phyloP scores from a whole-genome alignment of 1,140 invertebrate genomes.

The Cecropterus lyciades region DNA sequence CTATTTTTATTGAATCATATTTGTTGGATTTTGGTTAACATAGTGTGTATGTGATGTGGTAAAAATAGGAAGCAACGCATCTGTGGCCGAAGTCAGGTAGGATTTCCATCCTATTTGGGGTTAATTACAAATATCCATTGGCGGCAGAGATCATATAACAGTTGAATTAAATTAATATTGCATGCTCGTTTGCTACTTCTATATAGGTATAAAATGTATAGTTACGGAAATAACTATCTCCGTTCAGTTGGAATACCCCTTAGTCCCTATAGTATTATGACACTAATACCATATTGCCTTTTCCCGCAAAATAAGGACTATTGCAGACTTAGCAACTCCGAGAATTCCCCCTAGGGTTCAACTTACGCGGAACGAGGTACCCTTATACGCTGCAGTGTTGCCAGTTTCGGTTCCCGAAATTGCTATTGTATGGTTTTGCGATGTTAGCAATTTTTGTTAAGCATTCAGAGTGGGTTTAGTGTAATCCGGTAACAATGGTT shows the following conservation, averaged over 20 bases:
- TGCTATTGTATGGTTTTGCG: conserved; percentile 8
- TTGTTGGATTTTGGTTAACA: too few species aligned
- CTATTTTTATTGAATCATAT: too few species aligned
- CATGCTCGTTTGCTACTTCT: too few species aligned
- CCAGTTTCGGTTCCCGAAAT: conserved; percentile 19
- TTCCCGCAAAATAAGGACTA: conserved; percentile 24
- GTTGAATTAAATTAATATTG: too few species aligned
- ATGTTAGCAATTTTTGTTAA: conserved; percentile 20
- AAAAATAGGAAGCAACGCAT: too few species aligned
- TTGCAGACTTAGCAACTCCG: conserved; percentile 21
- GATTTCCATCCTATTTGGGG: too few species aligned
- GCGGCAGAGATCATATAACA: too few species aligned
- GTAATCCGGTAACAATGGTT: not conserved
- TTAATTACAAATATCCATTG: too few species aligned
- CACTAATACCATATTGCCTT: conserved; percentile 30
- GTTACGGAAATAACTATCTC: conserved; percentile 1
- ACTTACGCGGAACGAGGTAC: conserved; percentile 22
- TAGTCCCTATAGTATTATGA: conserved; percentile 24
- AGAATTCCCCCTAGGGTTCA: conserved; percentile 10
- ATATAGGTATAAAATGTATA: too few species aligned
- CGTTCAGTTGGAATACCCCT: conserved; percentile 3
- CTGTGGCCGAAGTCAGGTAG: too few species aligned
- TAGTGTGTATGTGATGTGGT: too few species aligned
- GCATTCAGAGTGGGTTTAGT: not conserved
- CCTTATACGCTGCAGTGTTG: conserved; percentile 19